Base-by-base conservation (phyloP, 2,797 vertebrate species). In the Pipistrellus kuhlii region DNA sequence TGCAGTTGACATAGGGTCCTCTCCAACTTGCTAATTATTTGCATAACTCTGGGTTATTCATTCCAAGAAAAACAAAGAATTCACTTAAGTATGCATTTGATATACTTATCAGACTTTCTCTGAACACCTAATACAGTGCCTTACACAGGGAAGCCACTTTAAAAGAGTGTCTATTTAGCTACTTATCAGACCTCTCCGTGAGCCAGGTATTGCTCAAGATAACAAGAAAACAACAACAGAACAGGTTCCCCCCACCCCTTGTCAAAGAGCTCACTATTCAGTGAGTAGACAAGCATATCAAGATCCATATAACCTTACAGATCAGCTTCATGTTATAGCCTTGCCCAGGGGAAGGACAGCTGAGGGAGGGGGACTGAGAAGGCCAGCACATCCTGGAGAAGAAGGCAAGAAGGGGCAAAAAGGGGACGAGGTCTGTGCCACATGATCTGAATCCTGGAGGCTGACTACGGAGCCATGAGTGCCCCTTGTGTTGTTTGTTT, bases 61-160 rank as follows among this genome's bases (percentile, higher is more conserved):
- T 96, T 55, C 14, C 84, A 93, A 46, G 18, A n/a, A 94, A 95
- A 89, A 71, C 76, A 92, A 95, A 93, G 72, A 94, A 94, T 71
- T 76, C 23, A 77, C 75, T 88, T 59, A 76, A 48, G 62, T 68
- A 81, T 83, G 62, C 69, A 91, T 10, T 10, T 62, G 81, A 84
- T 27, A 48, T 44, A 35, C 30, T 94, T 81, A 87, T 15, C 72
- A 88, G 72, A 32, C n/a, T 71, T 84, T 90, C 83, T 88, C 83
- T 71, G 41, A 87, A 93, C 30, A 57, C 41, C 51, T 64, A 82
- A 44, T 72, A 23, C 35, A 51, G 48, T 32, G 41, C 46, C 78
- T 86, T 77, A 64, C 15, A 81, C 11, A 11, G 0, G 55, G 72
- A 88, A 72, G 53, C 46, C 27, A n/a, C 64, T 73, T 92, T 75